Evolutionary conservation across 1,140 invertebrate species (phyloP).

Genomic region (Drosophila pectinifera): DNA sequence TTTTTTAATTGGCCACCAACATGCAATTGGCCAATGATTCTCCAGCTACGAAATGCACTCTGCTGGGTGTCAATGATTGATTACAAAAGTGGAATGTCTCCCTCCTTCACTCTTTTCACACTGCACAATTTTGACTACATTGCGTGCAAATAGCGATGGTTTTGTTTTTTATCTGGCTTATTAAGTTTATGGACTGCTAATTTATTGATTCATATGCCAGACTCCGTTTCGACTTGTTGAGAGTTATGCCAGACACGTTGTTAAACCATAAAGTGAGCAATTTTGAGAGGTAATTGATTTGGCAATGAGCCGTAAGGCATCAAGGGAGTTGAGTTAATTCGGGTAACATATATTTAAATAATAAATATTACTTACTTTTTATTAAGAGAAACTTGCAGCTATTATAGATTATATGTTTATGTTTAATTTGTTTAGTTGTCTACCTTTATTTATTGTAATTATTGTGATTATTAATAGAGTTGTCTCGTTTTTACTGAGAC

Average conservation of each 20-base stretch:
- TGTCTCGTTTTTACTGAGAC: no score
- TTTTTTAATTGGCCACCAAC: constrained; percentile 67
- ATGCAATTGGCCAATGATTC: constrained; percentile 65
- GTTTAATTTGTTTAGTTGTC: no score
- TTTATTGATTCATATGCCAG: constrained; percentile 62
- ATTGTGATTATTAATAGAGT: no score
- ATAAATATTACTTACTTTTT: not conserved
- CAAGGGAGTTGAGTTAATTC: constrained; percentile 27
- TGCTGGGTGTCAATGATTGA: constrained; percentile 60
- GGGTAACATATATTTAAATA: not conserved
- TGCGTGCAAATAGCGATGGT: constrained; percentile 36
- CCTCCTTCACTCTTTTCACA: constrained; percentile 2
- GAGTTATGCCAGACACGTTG: constrained; percentile 42
- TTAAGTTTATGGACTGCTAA: constrained; percentile 77
- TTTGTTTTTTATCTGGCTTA: constrained; percentile 60
- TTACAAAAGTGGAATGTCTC: constrained; percentile 48
- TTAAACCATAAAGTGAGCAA: constrained; percentile 26
- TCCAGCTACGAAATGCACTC: constrained; percentile 27
- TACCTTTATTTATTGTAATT: not conserved
- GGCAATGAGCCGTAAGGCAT: constrained; percentile 31
- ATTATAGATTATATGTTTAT: no score
- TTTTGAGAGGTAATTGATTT: constrained; percentile 27
- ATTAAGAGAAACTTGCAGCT: not conserved
- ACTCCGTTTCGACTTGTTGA: constrained; percentile 23
- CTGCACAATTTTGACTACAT: constrained; percentile 10